These are phyloP conservation scores for Trematomus loennbergii DNA, from an alignment of 2,113 vertebrate genomes.

Conservation along the genomic window DNA sequence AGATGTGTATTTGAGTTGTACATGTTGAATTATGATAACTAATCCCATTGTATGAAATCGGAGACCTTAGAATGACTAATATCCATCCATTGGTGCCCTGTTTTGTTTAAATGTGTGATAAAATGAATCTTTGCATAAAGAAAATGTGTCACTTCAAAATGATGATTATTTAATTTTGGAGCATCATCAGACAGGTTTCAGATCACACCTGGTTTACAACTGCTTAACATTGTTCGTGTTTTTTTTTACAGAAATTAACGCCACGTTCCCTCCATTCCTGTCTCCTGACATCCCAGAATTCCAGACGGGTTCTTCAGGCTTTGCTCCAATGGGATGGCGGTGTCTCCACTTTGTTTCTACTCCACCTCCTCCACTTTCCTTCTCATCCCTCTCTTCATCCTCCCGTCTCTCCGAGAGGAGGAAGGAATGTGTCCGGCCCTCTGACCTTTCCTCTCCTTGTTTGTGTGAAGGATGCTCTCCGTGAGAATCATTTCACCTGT, in stretches of 20 bases:
- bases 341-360: constrained; percentile 66
- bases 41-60: too few relatives aligned
- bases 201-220: constrained; percentile 5
- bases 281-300: constrained; percentile 47
- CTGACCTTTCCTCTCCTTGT: constrained; percentile 27
- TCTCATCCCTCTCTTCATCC: constrained; percentile 27
- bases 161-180: too few relatives aligned
- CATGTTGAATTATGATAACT: too few relatives aligned
- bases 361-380: constrained; percentile 47
- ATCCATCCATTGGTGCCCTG: too few relatives aligned
- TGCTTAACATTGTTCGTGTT: neutral
- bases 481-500: neutral
- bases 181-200: too few relatives aligned
- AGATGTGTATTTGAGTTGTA: too few relatives aligned
- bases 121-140: too few relatives aligned
- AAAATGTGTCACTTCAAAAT: too few relatives aligned
- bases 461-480: constrained; percentile 25
- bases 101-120: neutral
- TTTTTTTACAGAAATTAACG: constrained; percentile 24
- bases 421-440: constrained; percentile 69
- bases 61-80: too few relatives aligned
- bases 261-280: constrained; percentile 67
- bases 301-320: constrained; percentile 47
- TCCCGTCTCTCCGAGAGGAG: constrained; percentile 42
- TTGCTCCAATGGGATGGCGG: constrained; percentile 55